Evolutionary conservation across 2,113 vertebrate genomes (phyloP).

Genomic region (Xiphophorus couchianus): DNA sequence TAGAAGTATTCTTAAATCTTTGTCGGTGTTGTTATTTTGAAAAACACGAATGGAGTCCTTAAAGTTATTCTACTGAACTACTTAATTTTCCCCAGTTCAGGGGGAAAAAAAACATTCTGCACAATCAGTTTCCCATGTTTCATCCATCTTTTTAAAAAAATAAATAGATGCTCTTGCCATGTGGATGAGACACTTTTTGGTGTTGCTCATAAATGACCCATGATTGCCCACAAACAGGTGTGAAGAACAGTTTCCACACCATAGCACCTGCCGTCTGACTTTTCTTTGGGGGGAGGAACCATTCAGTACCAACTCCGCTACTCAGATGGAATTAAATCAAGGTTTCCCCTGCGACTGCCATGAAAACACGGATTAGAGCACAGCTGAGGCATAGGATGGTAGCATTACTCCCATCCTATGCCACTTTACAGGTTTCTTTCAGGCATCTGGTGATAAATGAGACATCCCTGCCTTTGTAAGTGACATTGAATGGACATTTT

Average conservation of each 20-base stretch:
- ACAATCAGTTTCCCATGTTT: background rate
- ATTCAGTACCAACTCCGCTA: conserved; percentile 3
- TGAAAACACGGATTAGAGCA: conserved; percentile 6
- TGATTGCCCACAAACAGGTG: background rate
- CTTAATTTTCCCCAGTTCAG: background rate
- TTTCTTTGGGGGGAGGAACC: background rate
- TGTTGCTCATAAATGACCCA: conserved; percentile 1
- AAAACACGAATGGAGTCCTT: background rate
- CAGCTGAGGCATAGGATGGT: background rate
- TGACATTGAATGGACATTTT: background rate
- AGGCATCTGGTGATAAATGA: conserved; percentile 7
- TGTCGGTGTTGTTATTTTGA: no score
- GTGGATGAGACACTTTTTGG: background rate
- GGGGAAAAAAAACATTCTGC: background rate
- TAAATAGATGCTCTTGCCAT: background rate
- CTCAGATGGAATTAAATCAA: conserved; percentile 9
- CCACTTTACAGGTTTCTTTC: background rate
- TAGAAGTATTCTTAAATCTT: background rate
- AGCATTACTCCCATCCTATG: background rate
- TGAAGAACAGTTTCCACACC: background rate
- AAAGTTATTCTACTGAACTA: background rate
- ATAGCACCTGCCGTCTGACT: conserved; percentile 8
- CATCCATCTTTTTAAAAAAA: background rate
- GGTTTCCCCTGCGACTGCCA: background rate
- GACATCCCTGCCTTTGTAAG: background rate